phyloP scores from a whole-genome alignment of 2,797 vertebrate genomes.

The Scleropages formosus region DNA sequence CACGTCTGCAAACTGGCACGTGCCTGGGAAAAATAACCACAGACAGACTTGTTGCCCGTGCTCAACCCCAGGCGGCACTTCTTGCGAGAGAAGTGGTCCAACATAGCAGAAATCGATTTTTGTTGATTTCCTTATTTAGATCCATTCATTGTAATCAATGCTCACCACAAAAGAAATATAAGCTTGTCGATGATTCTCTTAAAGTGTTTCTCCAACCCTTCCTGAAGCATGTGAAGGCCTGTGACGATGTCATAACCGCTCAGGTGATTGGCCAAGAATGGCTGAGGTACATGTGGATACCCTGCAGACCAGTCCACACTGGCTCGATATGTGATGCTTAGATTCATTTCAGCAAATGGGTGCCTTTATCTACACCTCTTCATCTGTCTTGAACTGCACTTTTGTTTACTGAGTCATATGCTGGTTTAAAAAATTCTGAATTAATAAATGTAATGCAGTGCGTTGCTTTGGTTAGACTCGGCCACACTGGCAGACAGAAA shows the following conservation, averaged over 20 bases:
- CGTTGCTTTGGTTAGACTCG: too few species aligned
- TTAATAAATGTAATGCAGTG: too few species aligned
- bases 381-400: too few species aligned
- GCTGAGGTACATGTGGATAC: constrained; percentile 61
- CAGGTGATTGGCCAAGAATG: constrained; percentile 55
- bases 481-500: not conserved
- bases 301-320: constrained; percentile 69
- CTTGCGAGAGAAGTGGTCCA: not conserved
- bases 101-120: not conserved
- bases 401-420: too few species aligned
- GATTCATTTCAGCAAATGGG: constrained; percentile 24
- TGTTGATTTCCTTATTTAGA: not conserved
- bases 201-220: not conserved
- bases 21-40: not conserved
- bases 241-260: constrained; percentile 47
- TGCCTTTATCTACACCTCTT: too few species aligned
- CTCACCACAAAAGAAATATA: not conserved
- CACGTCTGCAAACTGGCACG: not conserved
- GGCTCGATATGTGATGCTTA: constrained; percentile 65
- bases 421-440: too few species aligned
- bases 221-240: constrained; percentile 29
- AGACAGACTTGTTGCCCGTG: too few species aligned
- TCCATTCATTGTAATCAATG: not conserved
- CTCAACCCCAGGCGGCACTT: not conserved
- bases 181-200: not conserved